Evolutionary conservation across 2,113 vertebrate genomes (phyloP).

Genomic region (Thamnophis sirtalis): DNA sequence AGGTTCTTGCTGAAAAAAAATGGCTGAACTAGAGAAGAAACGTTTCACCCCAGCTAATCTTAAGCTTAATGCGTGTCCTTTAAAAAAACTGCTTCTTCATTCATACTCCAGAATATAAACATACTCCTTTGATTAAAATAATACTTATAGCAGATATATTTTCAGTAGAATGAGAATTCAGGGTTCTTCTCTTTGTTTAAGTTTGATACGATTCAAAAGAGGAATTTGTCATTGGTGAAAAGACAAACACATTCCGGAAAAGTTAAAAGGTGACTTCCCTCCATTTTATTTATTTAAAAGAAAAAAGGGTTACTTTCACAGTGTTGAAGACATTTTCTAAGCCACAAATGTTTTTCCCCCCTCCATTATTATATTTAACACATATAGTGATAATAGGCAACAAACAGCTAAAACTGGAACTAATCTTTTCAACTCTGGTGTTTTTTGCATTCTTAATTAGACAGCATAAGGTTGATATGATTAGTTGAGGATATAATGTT

Average conservation of each 20-base stretch:
- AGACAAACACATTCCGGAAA: slow-evolving; percentile 72
- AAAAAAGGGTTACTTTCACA: slow-evolving; percentile 91
- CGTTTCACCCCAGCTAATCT: background rate
- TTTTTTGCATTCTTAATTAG: slow-evolving; percentile 99
- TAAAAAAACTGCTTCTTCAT: slow-evolving; percentile 73
- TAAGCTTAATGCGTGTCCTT: background rate
- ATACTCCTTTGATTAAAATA: slow-evolving; percentile 91
- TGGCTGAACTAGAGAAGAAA: background rate
- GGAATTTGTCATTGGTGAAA: slow-evolving; percentile 81
- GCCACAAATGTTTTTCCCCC: slow-evolving; percentile 96
- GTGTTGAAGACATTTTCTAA: slow-evolving; percentile 95
- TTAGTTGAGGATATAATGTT: slow-evolving; percentile 99
- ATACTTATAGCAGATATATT: slow-evolving; percentile 84
- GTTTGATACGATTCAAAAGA: slow-evolving; percentile 84
- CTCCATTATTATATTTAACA: slow-evolving; percentile 98
- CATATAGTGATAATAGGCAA: slow-evolving; percentile 78
- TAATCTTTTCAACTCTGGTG: slow-evolving; percentile 99
- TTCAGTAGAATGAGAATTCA: slow-evolving; percentile 83
- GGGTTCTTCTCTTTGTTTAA: slow-evolving; percentile 86
- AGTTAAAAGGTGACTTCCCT: slow-evolving; percentile 77
- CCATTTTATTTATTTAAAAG: slow-evolving; percentile 75
- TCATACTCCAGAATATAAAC: slow-evolving; percentile 83
- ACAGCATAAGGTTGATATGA: slow-evolving; percentile 99
- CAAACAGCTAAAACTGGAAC: slow-evolving; percentile 89
- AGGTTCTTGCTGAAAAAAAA: background rate